Conservation (phyloP, 2,113 vertebrate genomes). For the Psilopsiagon aurifrons region DNA sequence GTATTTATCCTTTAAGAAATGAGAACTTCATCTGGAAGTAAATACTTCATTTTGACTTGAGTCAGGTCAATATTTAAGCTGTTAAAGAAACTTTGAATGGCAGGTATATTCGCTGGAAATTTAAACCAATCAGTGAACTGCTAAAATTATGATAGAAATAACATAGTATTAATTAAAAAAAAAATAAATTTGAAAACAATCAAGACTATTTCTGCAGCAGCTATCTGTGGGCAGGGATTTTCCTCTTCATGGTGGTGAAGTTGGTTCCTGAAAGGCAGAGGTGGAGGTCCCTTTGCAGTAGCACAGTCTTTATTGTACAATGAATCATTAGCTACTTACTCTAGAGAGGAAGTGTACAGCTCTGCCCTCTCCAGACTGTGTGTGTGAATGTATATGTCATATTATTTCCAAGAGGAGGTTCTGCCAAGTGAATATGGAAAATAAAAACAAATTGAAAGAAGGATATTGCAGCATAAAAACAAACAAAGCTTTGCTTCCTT, state of each 20-base stretch:
- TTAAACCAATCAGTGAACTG: background rate
- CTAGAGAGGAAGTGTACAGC: background rate
- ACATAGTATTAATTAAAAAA: background rate
- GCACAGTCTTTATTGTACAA: background rate
- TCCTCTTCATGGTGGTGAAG: background rate
- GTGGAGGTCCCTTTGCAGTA: background rate
- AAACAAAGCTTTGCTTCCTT: background rate
- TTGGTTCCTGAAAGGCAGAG: background rate
- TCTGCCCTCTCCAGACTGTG: background rate
- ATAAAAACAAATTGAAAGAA: constrained; percentile 7
- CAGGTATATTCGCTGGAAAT: background rate
- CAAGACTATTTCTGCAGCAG: background rate
- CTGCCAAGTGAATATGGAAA: constrained; percentile 3
- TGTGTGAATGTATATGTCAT: background rate
- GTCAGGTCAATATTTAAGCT: background rate
- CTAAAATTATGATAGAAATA: background rate
- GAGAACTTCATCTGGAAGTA: background rate
- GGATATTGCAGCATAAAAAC: background rate
- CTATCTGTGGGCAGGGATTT: background rate
- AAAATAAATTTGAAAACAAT: background rate
- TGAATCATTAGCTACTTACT: background rate
- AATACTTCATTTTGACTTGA: background rate
- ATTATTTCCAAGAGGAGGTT: background rate
- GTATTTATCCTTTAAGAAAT: background rate
- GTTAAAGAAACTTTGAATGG: background rate